A percentile compares a stretch with the other conserved stretches of the same genome.
phyloP scores from a whole-genome alignment of 2,113 vertebrate species.

The Tachuris rubrigastra region DNA sequence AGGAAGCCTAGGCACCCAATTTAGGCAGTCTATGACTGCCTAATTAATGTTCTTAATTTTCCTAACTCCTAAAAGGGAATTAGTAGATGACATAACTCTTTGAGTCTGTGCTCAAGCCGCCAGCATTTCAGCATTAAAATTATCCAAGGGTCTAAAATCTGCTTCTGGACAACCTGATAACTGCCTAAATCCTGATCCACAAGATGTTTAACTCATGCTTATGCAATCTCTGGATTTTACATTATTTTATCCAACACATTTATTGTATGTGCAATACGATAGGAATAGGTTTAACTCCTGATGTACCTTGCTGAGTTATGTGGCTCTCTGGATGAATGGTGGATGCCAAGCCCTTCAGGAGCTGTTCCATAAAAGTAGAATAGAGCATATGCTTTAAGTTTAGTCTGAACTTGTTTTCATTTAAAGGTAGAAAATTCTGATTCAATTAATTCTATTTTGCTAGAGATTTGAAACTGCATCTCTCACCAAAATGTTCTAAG shows the following conservation, averaged over 20 bases:
- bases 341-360: background rate
- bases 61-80: background rate
- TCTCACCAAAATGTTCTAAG: constrained; percentile 39
- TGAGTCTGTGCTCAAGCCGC: background rate
- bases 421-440: background rate
- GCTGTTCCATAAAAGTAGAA: background rate
- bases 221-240: background rate
- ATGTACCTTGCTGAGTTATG: background rate
- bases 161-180: background rate
- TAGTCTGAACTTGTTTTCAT: background rate
- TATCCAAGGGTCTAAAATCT: background rate
- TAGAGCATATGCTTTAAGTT: background rate
- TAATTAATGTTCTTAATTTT: constrained; percentile 40
- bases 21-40: background rate
- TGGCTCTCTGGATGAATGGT: background rate
- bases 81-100: background rate
- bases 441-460: background rate
- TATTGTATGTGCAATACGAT: background rate
- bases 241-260: background rate
- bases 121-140: background rate
- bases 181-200: background rate
- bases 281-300: background rate
- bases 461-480: constrained; percentile 1
- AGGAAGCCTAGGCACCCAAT: background rate
- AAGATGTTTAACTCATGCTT: background rate